Base-by-base conservation (phyloP, 2,888 invertebrate species). In the Cyclophora punctaria region DNA sequence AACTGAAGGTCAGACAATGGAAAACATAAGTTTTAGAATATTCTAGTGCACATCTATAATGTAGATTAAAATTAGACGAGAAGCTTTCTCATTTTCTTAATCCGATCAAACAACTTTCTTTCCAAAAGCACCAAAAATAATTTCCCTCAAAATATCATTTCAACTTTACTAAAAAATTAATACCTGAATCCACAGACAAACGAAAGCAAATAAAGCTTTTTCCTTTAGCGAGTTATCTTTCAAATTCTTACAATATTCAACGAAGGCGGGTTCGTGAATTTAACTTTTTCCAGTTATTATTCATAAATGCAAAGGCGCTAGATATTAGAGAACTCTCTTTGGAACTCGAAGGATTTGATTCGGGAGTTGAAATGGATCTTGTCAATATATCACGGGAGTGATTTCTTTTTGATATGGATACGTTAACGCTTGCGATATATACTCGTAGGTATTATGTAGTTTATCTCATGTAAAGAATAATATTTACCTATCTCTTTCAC, bases 211-310 rank as follows among this genome's bases (percentile, higher is more conserved):
- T 53, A 66, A 62, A 66, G 63, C 60, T 55, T 58, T 65, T 72
- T 74, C 70, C 73, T 75, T 76, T 71, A 65, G 61, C 74, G 69
- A 72, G 75, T 76, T 80, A 81, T 80, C 78, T 79, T 76, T 71
- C 66, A 64, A 82, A 81, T 79, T 76, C 72, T 75, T 58, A 78
- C 78, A 79, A 81, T 80, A 81, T 83, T 83, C 77, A 77, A 77
- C 73, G 68, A 65, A 74, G 75, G 64, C 68, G 82, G 80, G 78
- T 84, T 83, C 76, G 71, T 67, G 74, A 79, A 76, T 82, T 78
- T 69, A 84, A 85, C 80, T 85, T 86, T 81, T 76, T 76, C 73
- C 72, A 76, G 77, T 80, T 85, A 84, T 82, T 84, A 84, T 85
- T 86, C 85, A 85, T 85, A 78, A 83, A 86, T 86, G 83, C 84